Conservation (phyloP, 1,140 invertebrate species). For the Pygmarrhopalites habei region DNA sequence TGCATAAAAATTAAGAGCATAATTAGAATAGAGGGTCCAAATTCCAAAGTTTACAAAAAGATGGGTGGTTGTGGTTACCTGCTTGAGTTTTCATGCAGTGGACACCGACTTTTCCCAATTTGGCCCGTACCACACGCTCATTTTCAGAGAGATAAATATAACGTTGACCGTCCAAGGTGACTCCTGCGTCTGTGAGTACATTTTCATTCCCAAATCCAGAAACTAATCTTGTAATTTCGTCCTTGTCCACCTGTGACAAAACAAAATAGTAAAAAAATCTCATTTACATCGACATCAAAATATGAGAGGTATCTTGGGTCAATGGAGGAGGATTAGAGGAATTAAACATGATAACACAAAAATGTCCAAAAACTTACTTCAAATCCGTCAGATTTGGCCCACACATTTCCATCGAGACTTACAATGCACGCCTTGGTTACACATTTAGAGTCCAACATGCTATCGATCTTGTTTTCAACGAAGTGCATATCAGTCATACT, state of each 20-base stretch:
- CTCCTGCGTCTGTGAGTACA: constrained; percentile 71
- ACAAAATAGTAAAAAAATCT: constrained; percentile 1
- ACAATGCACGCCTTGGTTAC: constrained; percentile 88
- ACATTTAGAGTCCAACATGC: constrained; percentile 84
- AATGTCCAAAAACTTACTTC: constrained; percentile 61
- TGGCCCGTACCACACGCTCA: constrained; percentile 81
- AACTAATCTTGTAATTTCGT: constrained; percentile 76
- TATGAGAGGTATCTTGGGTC: too few species aligned
- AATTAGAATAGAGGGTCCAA: too few species aligned
- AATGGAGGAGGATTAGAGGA: too few species aligned
- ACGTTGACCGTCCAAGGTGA: constrained; percentile 77
- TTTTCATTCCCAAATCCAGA: constrained; percentile 79
- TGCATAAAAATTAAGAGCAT: too few species aligned
- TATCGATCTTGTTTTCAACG: too few species aligned
- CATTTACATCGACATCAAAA: too few species aligned
- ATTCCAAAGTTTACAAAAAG: too few species aligned
- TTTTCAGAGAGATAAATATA: constrained; percentile 89
- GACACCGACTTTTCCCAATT: constrained; percentile 80
- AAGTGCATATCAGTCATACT: too few species aligned
- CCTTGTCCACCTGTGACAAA: constrained; percentile 69
- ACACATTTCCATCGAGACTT: constrained; percentile 87
- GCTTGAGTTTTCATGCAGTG: constrained; percentile 91
- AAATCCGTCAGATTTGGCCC: constrained; percentile 87
- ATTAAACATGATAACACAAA: too few species aligned
- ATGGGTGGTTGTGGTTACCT: constrained; percentile 54